phyloP scores from a whole-genome alignment of 2,113 vertebrate species.

The Ovibos moschatus region DNA sequence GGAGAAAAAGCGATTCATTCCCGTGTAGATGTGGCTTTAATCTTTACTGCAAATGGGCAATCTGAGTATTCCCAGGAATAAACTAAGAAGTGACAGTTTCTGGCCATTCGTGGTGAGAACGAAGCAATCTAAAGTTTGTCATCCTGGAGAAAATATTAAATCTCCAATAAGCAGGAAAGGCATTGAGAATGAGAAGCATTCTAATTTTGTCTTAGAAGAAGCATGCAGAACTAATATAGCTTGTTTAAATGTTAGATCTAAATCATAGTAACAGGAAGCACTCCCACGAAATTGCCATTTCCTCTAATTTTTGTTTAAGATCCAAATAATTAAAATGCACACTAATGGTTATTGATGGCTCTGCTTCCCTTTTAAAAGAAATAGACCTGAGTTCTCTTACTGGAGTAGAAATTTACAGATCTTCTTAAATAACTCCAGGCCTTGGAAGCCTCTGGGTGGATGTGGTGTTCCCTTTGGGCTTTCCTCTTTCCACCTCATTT shows the following conservation, averaged over 20 bases:
- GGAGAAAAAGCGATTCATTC: background rate
- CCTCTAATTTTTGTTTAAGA: constrained; percentile 76
- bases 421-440: constrained; percentile 33
- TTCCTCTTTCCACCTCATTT: constrained; percentile 58
- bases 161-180: background rate
- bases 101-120: background rate
- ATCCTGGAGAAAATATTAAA: constrained; percentile 41
- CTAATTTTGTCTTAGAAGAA: constrained; percentile 15
- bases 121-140: background rate
- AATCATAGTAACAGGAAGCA: constrained; percentile 74
- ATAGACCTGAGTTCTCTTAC: constrained; percentile 61
- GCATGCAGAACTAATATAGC: constrained; percentile 52
- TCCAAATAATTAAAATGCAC: constrained; percentile 76
- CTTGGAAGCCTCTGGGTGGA: constrained; percentile 18
- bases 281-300: constrained; percentile 72
- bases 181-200: background rate
- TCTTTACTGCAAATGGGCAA: background rate
- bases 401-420: constrained; percentile 47
- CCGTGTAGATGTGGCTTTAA: background rate
- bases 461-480: constrained; percentile 47
- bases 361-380: constrained; percentile 75
- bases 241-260: constrained; percentile 66
- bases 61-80: background rate
- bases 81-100: background rate
- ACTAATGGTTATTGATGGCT: constrained; percentile 71